These are phyloP conservation scores for Zootoca vivipara DNA, from an alignment of 2,113 vertebrate genomes.

Conservation along the genomic window DNA sequence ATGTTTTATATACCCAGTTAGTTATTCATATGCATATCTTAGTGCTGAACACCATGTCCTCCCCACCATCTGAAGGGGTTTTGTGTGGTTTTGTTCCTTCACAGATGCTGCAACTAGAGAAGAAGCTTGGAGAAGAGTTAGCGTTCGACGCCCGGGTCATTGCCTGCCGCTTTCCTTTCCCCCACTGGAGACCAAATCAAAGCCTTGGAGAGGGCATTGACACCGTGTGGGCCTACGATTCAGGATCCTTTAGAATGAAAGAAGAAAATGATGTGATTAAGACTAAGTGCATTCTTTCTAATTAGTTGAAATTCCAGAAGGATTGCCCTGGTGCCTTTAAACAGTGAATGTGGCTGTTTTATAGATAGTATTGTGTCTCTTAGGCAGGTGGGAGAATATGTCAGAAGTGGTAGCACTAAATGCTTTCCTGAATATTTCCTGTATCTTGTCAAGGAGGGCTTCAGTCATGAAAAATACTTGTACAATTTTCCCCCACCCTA, in stretches of 20 bases:
- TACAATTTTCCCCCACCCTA: too few relatives aligned
- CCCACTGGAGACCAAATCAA: slow-evolving; percentile 85
- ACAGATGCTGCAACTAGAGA: slow-evolving; percentile 90
- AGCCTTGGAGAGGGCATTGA: slow-evolving; percentile 87
- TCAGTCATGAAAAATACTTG: not conserved
- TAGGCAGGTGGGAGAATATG: not conserved
- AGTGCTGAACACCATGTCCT: rapidly evolving
- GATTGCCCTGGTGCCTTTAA: not conserved
- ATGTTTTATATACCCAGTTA: not conserved
- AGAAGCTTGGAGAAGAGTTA: slow-evolving; percentile 88
- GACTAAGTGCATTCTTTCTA: slow-evolving; percentile 14
- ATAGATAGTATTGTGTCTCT: not conserved
- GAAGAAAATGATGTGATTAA: slow-evolving; percentile 4
- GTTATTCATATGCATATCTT: not conserved
- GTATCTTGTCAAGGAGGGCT: too few relatives aligned
- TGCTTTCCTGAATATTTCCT: not conserved
- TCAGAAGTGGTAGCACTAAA: not conserved
- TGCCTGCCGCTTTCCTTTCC: slow-evolving; percentile 96
- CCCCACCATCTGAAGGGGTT: slow-evolving; percentile 12
- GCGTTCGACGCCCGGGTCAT: slow-evolving; percentile 81
- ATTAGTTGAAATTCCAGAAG: not conserved
- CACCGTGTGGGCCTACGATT: slow-evolving; percentile 90
- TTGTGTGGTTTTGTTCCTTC: slow-evolving; percentile 23
- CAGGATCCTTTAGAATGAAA: slow-evolving; percentile 59
- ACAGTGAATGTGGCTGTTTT: not conserved